Conservation (phyloP, 2,113 vertebrate species). For the Pholis gunnellus region DNA sequence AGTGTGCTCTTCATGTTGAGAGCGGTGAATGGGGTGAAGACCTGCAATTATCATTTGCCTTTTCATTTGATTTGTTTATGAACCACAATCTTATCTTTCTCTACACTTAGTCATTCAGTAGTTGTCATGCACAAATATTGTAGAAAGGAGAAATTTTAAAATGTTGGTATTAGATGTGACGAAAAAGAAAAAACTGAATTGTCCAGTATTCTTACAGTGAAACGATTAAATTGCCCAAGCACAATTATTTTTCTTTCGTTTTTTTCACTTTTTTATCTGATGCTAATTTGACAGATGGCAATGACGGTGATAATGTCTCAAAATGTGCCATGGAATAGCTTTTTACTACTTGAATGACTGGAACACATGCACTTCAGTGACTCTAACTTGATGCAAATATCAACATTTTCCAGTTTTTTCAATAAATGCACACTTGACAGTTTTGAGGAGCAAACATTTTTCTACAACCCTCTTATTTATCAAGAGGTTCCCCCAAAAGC, state of each 20-base stretch:
- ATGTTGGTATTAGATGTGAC: background rate
- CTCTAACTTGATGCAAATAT: background rate
- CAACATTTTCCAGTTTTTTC: background rate
- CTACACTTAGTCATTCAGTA: background rate
- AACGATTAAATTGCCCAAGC: background rate
- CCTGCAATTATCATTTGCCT: background rate
- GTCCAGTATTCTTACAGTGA: background rate
- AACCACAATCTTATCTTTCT: background rate
- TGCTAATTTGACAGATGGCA: background rate
- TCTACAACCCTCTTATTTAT: background rate
- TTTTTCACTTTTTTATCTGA: background rate
- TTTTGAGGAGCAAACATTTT: constrained; percentile 1
- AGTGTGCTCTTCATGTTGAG: background rate
- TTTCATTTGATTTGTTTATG: background rate
- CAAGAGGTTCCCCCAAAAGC: constrained; percentile 16
- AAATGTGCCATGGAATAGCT: background rate
- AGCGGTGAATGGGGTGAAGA: background rate
- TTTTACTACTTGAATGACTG: background rate
- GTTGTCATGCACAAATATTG: background rate
- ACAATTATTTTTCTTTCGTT: background rate
- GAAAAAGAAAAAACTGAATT: background rate
- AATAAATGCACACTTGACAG: background rate
- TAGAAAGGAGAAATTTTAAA: background rate
- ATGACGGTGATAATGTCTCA: background rate
- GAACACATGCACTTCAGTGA: background rate